Evolutionary conservation across 53 echinoderm and acorn worm species (phyloP), one percentile per base, ranked within the genome.

Genomic region (Hippasteria phrygiana): DNA sequence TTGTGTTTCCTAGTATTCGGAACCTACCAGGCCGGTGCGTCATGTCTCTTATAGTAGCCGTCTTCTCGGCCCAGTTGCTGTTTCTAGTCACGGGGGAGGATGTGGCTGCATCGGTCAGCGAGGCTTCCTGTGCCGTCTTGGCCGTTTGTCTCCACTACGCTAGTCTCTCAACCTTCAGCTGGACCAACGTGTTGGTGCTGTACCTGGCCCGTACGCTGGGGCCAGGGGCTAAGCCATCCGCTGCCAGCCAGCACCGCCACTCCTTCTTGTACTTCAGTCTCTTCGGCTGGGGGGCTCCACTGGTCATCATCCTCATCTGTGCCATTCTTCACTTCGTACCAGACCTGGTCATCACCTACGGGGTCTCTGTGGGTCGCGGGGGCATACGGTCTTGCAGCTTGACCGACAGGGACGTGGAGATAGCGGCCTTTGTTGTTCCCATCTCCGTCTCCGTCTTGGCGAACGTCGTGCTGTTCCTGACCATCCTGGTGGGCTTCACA

Each of bases 11-110:
- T 0, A 80, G 77, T 40, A 51, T 95, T 51, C 91, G 95, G 22
- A 95, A 93, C 69, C 79, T 95, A 17, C 93, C 95, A 3, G 95
- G 95, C 1, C 89, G 78, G 65, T 91, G 93, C 32, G 91, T 95
- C 35, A 95, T 95, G 95, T 91, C 89, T 3, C 89, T 95, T 9
- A 93, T 93, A 40, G 92, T 88, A 1, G 90, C 95, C 0, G 88
- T 95, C 22, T 95, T 95, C 72, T 42, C 71, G 5, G 88, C 77
- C 24, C 95, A 95, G 83, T 41, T 90, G 1, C 31, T 95, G 38
- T 77, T 95, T 36, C 87, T 90, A 10, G 87, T 93, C 35, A 82
- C 80, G 20, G 90, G 81, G 22, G 80, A 90, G 33, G 91, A 88
- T 31, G 89, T 92, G 20, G 93, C 91, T 33, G 37, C 69, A 63